Percentiles rank a stretch among this genome's conserved stretches.
phyloP scores from a whole-genome alignment of 2,113 vertebrate genomes.

The Synodontis membranacea region DNA sequence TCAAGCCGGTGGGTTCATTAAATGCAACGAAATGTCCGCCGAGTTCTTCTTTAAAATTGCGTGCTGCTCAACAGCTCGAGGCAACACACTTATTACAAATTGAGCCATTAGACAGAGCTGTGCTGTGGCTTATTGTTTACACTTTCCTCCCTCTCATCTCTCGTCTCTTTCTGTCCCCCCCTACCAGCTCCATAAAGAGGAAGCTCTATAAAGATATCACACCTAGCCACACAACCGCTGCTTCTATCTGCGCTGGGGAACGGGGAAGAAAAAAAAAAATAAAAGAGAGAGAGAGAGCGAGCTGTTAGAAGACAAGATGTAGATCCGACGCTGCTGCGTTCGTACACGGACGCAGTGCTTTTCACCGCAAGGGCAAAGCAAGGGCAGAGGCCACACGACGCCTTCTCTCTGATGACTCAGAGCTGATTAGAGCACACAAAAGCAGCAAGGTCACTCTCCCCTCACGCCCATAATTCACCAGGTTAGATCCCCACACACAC shows the following conservation, averaged over 20 bases:
- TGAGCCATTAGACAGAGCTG: slow-evolving; percentile 78
- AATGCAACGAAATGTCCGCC: slow-evolving; percentile 52
- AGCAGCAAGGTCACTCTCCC: slow-evolving; percentile 61
- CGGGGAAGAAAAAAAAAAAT: slow-evolving; percentile 7
- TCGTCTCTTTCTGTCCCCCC: not conserved
- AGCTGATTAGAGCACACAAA: slow-evolving; percentile 54
- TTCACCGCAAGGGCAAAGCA: slow-evolving; percentile 65
- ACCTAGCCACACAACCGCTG: slow-evolving; percentile 66
- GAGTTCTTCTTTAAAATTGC: slow-evolving; percentile 29
- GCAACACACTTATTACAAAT: slow-evolving; percentile 83
- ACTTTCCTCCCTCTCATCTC: slow-evolving; percentile 18
- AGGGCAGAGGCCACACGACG: slow-evolving; percentile 60
- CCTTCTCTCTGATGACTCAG: slow-evolving; percentile 47
- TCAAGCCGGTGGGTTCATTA: slow-evolving; percentile 47
- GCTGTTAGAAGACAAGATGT: slow-evolving; percentile 56
- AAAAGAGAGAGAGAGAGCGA: not conserved
- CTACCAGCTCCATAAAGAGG: slow-evolving; percentile 63
- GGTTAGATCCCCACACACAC: slow-evolving; percentile 42
- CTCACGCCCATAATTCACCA: slow-evolving; percentile 55
- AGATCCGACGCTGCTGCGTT: slow-evolving; percentile 57
- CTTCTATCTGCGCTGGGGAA: slow-evolving; percentile 62
- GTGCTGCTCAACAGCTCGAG: slow-evolving; percentile 72
- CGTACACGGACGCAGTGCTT: slow-evolving; percentile 43
- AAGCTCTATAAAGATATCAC: slow-evolving; percentile 73
- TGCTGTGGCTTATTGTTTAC: slow-evolving; percentile 68